phyloP scores from a whole-genome alignment of 1,140 invertebrate genomes.

The Drosophila kurseongensis region DNA sequence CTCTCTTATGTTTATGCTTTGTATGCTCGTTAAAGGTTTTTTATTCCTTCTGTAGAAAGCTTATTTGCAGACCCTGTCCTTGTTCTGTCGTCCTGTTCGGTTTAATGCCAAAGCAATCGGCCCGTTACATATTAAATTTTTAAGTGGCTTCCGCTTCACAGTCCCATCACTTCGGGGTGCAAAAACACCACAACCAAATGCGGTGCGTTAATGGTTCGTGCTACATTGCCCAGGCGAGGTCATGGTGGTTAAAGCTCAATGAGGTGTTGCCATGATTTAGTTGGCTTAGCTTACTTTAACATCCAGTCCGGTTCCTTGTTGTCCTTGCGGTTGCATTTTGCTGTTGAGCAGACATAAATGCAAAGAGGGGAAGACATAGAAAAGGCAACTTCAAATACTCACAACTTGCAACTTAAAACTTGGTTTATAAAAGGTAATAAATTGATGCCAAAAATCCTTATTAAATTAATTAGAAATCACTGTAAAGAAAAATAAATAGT shows the following conservation, averaged over 20 bases:
- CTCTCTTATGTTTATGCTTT: conserved; percentile 49
- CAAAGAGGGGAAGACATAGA: not conserved
- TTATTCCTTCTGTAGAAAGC: conserved; percentile 15
- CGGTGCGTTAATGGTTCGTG: conserved; percentile 67
- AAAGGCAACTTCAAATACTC: not conserved
- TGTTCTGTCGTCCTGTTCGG: conserved; percentile 15
- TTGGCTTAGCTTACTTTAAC: conserved; percentile 43
- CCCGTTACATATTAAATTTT: conserved; percentile 70
- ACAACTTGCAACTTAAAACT: too few species aligned
- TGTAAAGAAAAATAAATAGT: too few species aligned
- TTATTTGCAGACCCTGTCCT: conserved; percentile 1
- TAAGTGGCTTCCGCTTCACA: conserved; percentile 49
- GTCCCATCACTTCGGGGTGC: not conserved
- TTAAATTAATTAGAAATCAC: too few species aligned
- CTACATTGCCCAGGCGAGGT: conserved; percentile 64
- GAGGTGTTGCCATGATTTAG: conserved; percentile 77
- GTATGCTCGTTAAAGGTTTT: conserved; percentile 64
- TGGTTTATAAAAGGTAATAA: too few species aligned
- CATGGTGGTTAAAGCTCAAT: conserved; percentile 76
- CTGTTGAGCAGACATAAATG: not conserved
- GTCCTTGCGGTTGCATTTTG: conserved; percentile 40
- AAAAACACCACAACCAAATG: conserved; percentile 28
- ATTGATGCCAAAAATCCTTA: too few species aligned
- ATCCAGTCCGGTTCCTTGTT: not conserved
- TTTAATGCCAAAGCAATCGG: conserved; percentile 64